phyloP scores from a whole-genome alignment of 1,140 invertebrate genomes.

The Pseudomyrmex pallidus region DNA sequence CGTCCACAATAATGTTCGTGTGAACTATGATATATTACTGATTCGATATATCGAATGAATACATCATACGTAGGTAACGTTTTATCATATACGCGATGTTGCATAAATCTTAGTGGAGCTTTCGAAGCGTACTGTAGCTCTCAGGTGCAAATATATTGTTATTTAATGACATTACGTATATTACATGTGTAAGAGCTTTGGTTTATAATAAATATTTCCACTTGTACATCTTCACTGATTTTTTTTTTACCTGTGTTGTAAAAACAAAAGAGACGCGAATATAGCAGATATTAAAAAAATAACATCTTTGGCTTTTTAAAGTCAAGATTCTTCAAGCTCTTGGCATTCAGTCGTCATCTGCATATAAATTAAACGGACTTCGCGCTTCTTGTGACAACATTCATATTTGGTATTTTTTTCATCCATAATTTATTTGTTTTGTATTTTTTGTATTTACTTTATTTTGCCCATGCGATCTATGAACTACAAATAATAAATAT shows the following conservation, averaged over 20 bases:
- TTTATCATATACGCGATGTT: constrained; percentile 37
- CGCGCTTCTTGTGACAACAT: too few relatives aligned
- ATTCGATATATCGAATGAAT: not conserved
- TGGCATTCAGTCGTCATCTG: too few relatives aligned
- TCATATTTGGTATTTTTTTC: too few relatives aligned
- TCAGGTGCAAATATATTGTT: constrained; percentile 57
- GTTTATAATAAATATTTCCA: constrained; percentile 83
- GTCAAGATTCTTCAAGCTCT: too few relatives aligned
- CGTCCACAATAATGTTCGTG: constrained; percentile 31
- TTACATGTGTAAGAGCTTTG: constrained; percentile 38
- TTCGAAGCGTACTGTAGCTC: constrained; percentile 44
- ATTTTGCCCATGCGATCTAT: too few relatives aligned
- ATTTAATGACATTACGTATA: constrained; percentile 47
- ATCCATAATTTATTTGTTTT: too few relatives aligned
- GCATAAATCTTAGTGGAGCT: constrained; percentile 37
- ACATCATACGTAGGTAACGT: constrained; percentile 32
- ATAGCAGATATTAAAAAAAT: too few relatives aligned
- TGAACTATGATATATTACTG: constrained; percentile 37
- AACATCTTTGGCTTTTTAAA: too few relatives aligned
- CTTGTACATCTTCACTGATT: constrained; percentile 57
- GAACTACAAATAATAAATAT: too few relatives aligned
- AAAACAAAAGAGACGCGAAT: too few relatives aligned
- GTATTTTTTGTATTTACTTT: too few relatives aligned
- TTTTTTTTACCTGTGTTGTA: not conserved
- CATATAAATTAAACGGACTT: too few relatives aligned